Evolutionary conservation across 2,888 invertebrate genomes (phyloP).

Genomic region (Trachelus tabidus): DNA sequence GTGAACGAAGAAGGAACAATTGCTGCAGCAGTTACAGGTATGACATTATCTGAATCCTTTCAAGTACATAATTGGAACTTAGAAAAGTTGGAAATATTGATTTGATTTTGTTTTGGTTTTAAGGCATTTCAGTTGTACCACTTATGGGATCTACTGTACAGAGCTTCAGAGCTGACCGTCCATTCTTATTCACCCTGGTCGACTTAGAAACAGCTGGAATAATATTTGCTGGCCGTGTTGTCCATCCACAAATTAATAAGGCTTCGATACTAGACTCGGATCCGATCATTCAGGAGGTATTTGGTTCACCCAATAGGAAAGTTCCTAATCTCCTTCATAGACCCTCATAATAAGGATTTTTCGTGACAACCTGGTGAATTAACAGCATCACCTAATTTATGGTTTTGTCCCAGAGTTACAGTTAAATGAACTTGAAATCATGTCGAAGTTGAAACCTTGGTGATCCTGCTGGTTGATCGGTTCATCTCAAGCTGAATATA

Average conservation of each 20-base stretch:
- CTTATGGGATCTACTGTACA: conserved; percentile 70
- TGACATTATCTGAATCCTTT: conserved; percentile 15
- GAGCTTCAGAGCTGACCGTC: conserved; percentile 70
- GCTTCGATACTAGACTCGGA: no score
- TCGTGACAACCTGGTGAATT: no score
- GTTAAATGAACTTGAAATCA: no score
- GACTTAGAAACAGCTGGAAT: conserved; percentile 69
- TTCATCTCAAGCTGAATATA: no score
- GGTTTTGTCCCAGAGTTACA: no score
- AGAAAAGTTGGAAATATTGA: not conserved
- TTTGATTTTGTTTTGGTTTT: conserved; percentile 26
- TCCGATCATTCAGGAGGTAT: no score
- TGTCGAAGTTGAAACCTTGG: no score
- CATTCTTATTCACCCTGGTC: conserved; percentile 73
- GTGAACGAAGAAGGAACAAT: conserved; percentile 76
- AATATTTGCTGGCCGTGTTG: conserved; percentile 75
- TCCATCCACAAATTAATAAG: conserved; percentile 61
- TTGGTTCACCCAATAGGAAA: no score
- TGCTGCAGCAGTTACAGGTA: conserved; percentile 73
- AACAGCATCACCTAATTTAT: no score
- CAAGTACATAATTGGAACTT: not conserved
- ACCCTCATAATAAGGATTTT: no score
- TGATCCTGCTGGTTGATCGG: no score
- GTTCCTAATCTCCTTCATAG: no score
- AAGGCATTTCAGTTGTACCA: conserved; percentile 71